These are phyloP conservation scores for Zele albiditarsus DNA, from an alignment of 2,888 invertebrate genomes.

Conservation along the genomic window DNA sequence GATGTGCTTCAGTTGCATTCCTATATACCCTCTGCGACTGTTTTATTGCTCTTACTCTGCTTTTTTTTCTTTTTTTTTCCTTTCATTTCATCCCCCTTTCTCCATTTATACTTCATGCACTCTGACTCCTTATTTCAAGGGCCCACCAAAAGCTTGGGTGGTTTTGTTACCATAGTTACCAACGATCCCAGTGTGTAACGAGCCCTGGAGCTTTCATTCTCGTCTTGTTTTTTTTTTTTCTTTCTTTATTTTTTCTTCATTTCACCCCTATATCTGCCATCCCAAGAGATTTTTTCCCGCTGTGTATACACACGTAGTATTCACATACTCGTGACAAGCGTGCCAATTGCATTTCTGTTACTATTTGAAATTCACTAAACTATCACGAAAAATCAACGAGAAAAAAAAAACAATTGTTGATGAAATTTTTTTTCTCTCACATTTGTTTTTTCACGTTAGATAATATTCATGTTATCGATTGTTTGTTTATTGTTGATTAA, in stretches of 20 bases:
- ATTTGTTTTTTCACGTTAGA: too few species aligned
- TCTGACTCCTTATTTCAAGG: conserved; percentile 58
- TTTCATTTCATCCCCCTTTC: conserved; percentile 18
- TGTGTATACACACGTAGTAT: background rate
- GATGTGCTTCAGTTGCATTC: background rate
- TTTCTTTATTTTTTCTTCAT: conserved; percentile 30
- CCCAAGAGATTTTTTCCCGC: background rate
- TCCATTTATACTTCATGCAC: conserved; percentile 36
- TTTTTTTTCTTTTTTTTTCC: background rate
- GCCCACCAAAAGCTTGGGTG: conserved; percentile 58
- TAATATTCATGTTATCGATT: too few species aligned
- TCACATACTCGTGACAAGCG: background rate
- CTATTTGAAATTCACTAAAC: background rate
- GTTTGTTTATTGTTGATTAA: too few species aligned
- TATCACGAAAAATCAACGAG: background rate
- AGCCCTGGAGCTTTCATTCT: conserved; percentile 32
- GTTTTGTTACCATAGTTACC: conserved; percentile 64
- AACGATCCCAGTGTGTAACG: conserved; percentile 62
- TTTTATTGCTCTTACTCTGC: background rate
- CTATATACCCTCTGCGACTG: background rate
- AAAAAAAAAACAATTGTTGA: background rate
- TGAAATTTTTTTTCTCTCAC: background rate
- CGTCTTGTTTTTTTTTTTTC: conserved; percentile 9
- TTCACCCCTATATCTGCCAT: background rate
- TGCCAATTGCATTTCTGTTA: conserved; percentile 12